These are phyloP conservation scores for Grallaria varia DNA, from an alignment of 2,113 vertebrate genomes.

Conservation along the genomic window DNA sequence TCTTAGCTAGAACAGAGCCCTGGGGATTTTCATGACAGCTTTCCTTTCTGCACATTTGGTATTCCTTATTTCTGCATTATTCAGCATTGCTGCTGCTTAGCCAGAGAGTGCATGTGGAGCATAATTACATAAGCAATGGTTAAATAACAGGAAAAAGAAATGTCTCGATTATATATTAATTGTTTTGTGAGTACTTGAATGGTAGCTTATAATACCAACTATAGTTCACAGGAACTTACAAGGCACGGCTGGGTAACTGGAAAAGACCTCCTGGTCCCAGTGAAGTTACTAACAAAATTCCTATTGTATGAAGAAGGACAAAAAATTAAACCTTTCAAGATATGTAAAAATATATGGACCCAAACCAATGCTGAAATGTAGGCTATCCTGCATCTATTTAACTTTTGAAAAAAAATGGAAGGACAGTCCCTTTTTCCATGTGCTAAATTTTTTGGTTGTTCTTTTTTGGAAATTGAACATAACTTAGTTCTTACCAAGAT, in stretches of 20 bases:
- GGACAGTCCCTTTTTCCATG: not conserved
- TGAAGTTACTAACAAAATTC: not conserved
- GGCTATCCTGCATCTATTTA: not conserved
- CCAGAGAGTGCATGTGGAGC: not conserved
- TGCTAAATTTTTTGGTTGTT: not conserved
- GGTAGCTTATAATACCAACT: not conserved
- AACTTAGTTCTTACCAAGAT: not conserved
- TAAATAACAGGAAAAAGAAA: conserved; percentile 1
- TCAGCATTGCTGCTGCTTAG: not conserved
- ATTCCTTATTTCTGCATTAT: conserved; percentile 14
- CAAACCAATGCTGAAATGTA: not conserved
- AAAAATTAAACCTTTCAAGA: not conserved
- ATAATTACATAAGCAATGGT: conserved; percentile 10
- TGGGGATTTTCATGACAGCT: not conserved
- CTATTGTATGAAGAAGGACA: not conserved
- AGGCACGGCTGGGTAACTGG: not conserved
- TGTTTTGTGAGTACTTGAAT: not conserved
- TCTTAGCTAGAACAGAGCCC: not conserved
- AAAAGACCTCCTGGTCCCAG: not conserved
- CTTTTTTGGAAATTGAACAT: not conserved
- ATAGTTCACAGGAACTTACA: not conserved
- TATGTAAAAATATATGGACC: not conserved
- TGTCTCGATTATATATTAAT: not conserved
- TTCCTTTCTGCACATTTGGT: not conserved
- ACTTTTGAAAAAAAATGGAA: not conserved